These are phyloP conservation scores for Nilaparvata lugens DNA, from an alignment of 1,140 invertebrate genomes.

Conservation along the genomic window DNA sequence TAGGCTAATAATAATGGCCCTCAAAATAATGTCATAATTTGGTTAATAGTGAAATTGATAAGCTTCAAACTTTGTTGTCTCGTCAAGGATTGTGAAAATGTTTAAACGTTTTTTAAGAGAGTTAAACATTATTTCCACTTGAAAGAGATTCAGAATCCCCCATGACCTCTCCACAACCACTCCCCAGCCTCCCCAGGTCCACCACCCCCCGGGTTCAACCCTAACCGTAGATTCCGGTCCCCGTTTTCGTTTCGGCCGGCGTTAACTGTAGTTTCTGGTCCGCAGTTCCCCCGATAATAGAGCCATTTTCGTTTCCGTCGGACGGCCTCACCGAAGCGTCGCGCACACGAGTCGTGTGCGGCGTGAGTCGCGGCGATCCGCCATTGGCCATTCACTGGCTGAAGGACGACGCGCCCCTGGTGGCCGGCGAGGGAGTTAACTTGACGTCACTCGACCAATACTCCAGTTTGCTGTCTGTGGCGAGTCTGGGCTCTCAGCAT, in stretches of 20 bases:
- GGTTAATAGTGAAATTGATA: too few species aligned
- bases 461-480: constrained; percentile 66
- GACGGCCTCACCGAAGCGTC: constrained; percentile 73
- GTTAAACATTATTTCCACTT: too few species aligned
- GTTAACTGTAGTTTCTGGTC: constrained; percentile 37
- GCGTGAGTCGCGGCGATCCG: constrained; percentile 69
- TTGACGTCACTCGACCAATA: constrained; percentile 62
- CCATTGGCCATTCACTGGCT: constrained; percentile 67
- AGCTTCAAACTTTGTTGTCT: too few species aligned
- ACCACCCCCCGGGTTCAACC: not conserved
- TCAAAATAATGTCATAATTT: too few species aligned
- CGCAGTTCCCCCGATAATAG: constrained; percentile 72
- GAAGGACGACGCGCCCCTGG: constrained; percentile 59
- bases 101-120: too few species aligned
- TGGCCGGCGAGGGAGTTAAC: constrained; percentile 48
- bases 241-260: constrained; percentile 33
- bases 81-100: too few species aligned
- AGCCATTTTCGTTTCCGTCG: constrained; percentile 67
- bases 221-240: not conserved
- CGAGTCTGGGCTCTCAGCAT: constrained; percentile 60
- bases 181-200: too few species aligned
- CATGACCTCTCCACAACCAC: too few species aligned
- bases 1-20: too few species aligned
- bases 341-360: constrained; percentile 74
- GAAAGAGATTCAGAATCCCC: too few species aligned